Evolutionary conservation across 2,888 invertebrate species (phyloP), one percentile per base, ranked within the genome.

Genomic region (Parnassius orleans): DNA sequence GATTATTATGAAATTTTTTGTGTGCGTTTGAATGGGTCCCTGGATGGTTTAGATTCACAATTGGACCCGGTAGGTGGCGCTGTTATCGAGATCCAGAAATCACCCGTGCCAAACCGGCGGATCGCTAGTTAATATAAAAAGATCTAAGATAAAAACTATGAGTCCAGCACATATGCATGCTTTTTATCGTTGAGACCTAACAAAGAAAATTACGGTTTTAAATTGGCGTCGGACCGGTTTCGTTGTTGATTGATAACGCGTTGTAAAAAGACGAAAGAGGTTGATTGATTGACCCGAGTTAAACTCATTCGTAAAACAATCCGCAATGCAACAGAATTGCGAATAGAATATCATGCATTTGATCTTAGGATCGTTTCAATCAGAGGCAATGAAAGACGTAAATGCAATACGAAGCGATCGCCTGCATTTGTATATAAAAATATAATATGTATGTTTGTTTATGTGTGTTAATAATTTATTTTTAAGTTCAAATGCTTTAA

Each of bases 281-380:
- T 12, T 14, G 47, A 53, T 57, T 57, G 56, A 42, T 57, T 57
- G 57, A 42, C 57, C 53, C 14, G 41, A 15, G 14, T 60, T 52
- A 46, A 57, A 33, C 24, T 43, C 7, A 19, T 19, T 57, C 51
- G 46, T 43, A 5, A 57, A 62, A 53, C 47, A 42, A 48, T 61
- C 42, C 19, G 41, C 41, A 15, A 15, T 57, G 61, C 14, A n/a
- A 46, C 14, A 12, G 52, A 55, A 55, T 47, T 33, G 56, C 24
- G 9, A 53, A 43, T 43, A 11, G 41, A 46, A 12, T 41, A 10
- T 48, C 54, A 67, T 65, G 51, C 55, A 65, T 66, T 67, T 69
- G 67, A 66, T 64, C 67, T 62, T 52, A 56, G 54, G 65, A 65
- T 66, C 66, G 61, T 61, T 46, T 64, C 65, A 63, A 68, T 66